Percentiles rank a stretch among this genome's conserved stretches.
Evolutionary conservation across 30 jellyfish, hydroid and myxozoan species (phyloP).

Genomic region (Chironex yamaguchii): DNA sequence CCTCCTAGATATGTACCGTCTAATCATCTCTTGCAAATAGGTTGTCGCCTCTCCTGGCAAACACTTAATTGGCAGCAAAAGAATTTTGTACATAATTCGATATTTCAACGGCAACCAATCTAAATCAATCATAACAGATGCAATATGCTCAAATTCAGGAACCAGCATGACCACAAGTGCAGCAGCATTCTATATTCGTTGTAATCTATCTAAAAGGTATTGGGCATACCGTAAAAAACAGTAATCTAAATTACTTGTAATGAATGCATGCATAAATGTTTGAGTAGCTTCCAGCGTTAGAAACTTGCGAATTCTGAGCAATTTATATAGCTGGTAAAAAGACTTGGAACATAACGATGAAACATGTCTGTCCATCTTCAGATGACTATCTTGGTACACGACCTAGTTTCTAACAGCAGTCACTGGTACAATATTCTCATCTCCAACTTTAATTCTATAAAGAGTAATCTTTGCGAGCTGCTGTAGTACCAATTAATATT

Average conservation of each 20-base stretch:
- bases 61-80: constrained; percentile 15
- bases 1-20: constrained; percentile 28
- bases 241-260: constrained; percentile 39
- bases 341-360: constrained; percentile 36
- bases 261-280: constrained; percentile 28
- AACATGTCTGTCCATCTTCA: constrained; percentile 48
- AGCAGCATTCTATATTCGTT: constrained; percentile 60
- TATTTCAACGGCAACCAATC: constrained; percentile 29
- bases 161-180: constrained; percentile 41
- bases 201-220: constrained; percentile 32
- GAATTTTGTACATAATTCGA: constrained; percentile 35
- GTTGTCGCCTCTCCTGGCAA: constrained; percentile 45
- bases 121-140: constrained; percentile 25
- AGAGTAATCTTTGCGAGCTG: constrained; percentile 59
- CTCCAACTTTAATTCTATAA: constrained; percentile 48
- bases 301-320: constrained; percentile 47
- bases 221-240: constrained; percentile 55
- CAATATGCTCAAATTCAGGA: constrained; percentile 44
- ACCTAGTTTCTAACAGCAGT: constrained; percentile 48
- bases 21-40: constrained; percentile 60
- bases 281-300: too few relatives aligned
- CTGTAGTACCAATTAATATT: constrained; percentile 41
- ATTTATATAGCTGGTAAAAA: constrained; percentile 8
- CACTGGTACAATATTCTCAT: constrained; percentile 45
- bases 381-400: constrained; percentile 23